A percentile compares a stretch with the other conserved stretches of the same genome.
phyloP scores from a whole-genome alignment of 2,113 vertebrate genomes.

The Rhynchomys soricoides region DNA sequence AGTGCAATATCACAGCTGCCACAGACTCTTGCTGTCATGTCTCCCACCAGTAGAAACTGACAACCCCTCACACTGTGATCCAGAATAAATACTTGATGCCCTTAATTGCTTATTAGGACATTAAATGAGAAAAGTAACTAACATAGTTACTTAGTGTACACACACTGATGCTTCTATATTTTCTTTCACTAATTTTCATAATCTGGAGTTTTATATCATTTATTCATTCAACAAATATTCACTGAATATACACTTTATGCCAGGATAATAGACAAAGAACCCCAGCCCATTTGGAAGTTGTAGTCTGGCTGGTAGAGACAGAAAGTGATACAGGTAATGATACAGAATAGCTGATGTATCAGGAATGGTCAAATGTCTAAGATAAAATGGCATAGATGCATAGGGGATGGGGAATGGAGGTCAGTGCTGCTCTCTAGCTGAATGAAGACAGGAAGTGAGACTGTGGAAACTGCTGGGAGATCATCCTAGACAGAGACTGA shows the following conservation, averaged over 20 bases:
- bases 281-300: background rate
- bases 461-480: background rate
- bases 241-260: background rate
- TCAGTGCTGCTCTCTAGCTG: background rate
- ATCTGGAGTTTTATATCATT: background rate
- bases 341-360: background rate
- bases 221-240: background rate
- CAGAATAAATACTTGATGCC: background rate
- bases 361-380: background rate
- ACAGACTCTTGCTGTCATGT: background rate
- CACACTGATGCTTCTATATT: background rate
- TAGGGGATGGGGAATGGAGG: fast-evolving
- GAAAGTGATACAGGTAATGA: background rate
- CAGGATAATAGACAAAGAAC: background rate
- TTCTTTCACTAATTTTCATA: background rate
- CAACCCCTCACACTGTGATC: no score
- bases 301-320: background rate
- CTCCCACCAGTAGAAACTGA: background rate
- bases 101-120: background rate
- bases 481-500: background rate
- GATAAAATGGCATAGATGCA: background rate
- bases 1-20: background rate
- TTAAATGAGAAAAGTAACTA: background rate
- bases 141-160: background rate
- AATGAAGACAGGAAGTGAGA: no score